Evolutionary conservation across 1,140 invertebrate species (phyloP).

Genomic region (Sweltsa coloradensis): DNA sequence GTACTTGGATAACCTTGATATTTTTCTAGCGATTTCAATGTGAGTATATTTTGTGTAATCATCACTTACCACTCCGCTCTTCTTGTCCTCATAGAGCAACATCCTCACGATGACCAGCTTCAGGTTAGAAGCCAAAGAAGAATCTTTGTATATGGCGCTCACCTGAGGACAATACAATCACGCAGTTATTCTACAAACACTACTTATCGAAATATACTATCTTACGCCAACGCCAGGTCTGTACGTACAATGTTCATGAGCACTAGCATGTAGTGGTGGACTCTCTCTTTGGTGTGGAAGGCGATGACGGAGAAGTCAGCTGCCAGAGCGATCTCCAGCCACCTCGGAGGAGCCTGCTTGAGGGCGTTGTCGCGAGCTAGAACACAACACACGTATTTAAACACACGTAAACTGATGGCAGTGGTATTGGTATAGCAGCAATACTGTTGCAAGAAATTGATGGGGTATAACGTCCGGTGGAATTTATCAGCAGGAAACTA

Average conservation of each 20-base stretch:
- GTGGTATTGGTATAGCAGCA: neutral
- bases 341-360: slow-evolving; percentile 28
- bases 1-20: too few species aligned
- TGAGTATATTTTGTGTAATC: too few species aligned
- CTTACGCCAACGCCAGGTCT: neutral
- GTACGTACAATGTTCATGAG: slow-evolving; percentile 62
- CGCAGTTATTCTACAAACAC: neutral
- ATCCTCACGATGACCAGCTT: slow-evolving; percentile 49
- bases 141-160: slow-evolving; percentile 56
- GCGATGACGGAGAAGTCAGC: slow-evolving; percentile 54
- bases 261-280: slow-evolving; percentile 57
- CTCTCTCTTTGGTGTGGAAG: slow-evolving; percentile 50
- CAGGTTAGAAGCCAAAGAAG: slow-evolving; percentile 50
- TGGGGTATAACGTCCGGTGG: neutral
- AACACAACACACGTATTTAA: neutral
- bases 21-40: too few species aligned
- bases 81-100: slow-evolving; percentile 45
- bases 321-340: slow-evolving; percentile 55
- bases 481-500: neutral
- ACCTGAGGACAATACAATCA: slow-evolving; percentile 35
- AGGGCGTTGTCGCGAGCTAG: neutral
- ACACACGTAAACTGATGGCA: neutral
- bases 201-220: too few species aligned
- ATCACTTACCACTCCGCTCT: slow-evolving; percentile 36
- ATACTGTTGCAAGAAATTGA: neutral